Evolutionary conservation across 2,888 invertebrate species (phyloP), one percentile per base, ranked within the genome.

Genomic region (Lasioglossum zephyrum): DNA sequence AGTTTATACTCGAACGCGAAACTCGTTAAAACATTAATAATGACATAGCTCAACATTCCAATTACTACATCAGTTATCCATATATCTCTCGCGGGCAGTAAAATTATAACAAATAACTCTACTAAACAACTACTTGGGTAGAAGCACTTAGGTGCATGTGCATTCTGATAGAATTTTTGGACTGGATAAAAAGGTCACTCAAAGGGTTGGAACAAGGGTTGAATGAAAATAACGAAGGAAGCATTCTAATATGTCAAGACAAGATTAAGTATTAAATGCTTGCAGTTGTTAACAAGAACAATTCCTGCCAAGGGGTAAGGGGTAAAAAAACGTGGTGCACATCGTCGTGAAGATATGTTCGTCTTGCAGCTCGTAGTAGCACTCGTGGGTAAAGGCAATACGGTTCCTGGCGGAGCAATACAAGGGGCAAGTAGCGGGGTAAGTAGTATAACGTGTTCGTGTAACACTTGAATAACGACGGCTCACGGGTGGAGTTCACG

Each of bases 401-500:
- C 80, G 81, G 83, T 74, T 77, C 81, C 86, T 79, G 70, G 80
- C 26, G 81, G 72, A 66, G 78, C 78, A 74, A 76, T 82, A 77
- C 79, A 89, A 73, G 86, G 72, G 81, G 83, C 86, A 82, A 87
- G 82, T 79, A 73, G 82, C 82, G 84, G 82, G 57, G 88, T 87
- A 81, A 90, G 89, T 91, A 88, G 84, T 85, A 84, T 90, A 91
- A 91, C 87, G 87, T 90, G 88, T 91, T 90, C 86, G 85, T 87
- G 81, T 89, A 90, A 88, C 88, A 89, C 85, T 89, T 81, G 85
- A 88, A 83, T 88, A 84, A 88, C 84, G 88, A 88, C 82, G 81
- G 81, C 73, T 81, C 81, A 88, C 88, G 79, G 84, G 84, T 77
- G 89, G 80, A 88, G 90, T 84, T 88, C 86, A 86, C 81, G 69